Base-by-base conservation (phyloP, 2,888 invertebrate species). In the Epinotia nisella region DNA sequence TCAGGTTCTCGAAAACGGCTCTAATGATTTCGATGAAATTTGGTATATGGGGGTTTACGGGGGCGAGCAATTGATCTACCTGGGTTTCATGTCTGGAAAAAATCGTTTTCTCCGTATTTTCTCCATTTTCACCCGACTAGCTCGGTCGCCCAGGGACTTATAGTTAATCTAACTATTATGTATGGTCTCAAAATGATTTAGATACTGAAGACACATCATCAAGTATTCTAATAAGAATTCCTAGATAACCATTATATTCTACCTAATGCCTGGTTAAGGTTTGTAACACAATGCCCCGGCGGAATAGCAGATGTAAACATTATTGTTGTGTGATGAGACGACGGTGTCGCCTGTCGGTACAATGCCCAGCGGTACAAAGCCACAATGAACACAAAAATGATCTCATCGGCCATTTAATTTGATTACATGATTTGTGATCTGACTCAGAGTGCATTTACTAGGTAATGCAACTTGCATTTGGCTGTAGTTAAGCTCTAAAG, bases 331-430 rank as follows among this genome's bases (percentile, higher is more conserved):
- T 13, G 55, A 58, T 39, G 61, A 61, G 61, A 56, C 71, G 71
- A 35, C 68, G 24, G 53, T 59, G 64, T 69, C 68, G 68, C 64
- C 64, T 73, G 72, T 62, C 68, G 58, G 56, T 68, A 68, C 72
- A 73, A 64, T 64, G 68, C 58, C 35, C 56, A 53, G 67, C 19
- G 45, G 24, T 19, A 58, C 73, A 73, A 64, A 69, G 62, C 64
- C 68, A 59, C 68, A 69, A 73, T 73, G 73, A 59, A 51, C 66
- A 62, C 67, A 80, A 80, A 82, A 83, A 84, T 89, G 88, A 88
- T 85, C 86, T 88, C 87, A 89, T 88, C 80, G 78, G 78, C 78
- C 78, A 80, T 83, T 81, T 83, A 81, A 68, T 72, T 62, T 69
- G 68, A 69, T 73, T 73, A 59, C 73, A 58, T 29, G 68, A 73